Conservation (phyloP, 37 sponge, comb jelly and placozoan species). For the Diacarnus erythraeanus region DNA sequence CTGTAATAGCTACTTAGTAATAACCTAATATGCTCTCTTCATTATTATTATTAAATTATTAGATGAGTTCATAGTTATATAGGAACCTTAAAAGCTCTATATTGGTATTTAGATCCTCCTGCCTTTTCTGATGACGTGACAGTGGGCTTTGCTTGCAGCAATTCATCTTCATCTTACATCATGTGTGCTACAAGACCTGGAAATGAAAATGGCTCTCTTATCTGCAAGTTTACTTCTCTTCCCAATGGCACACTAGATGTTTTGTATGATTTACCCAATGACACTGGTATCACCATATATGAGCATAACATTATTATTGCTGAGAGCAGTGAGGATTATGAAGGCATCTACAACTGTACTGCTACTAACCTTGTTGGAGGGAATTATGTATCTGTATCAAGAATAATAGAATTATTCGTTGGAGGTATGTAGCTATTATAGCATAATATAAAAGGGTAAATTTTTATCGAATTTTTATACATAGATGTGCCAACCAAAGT, state of each 20-base stretch:
- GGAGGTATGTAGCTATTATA: too few species aligned
- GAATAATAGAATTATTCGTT: too few species aligned
- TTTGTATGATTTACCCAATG: neutral
- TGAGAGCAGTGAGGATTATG: too few species aligned
- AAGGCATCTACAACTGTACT: neutral
- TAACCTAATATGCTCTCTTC: too few species aligned
- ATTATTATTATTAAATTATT: too few species aligned
- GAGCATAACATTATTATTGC: neutral
- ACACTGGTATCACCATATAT: too few species aligned
- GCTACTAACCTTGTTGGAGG: neutral
- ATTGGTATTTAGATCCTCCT: neutral
- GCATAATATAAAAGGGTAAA: too few species aligned
- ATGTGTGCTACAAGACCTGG: neutral
- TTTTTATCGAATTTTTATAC: too few species aligned
- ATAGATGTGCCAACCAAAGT: too few species aligned
- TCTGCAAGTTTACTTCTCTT: neutral
- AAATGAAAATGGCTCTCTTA: neutral
- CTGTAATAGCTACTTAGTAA: too few species aligned
- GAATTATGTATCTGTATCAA: neutral
- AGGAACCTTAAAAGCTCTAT: too few species aligned
- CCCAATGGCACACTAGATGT: neutral
- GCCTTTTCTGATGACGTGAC: neutral
- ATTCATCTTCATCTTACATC: neutral
- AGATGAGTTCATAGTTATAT: too few species aligned
- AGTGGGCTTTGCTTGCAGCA: neutral